Base-by-base conservation (phyloP, 2,888 invertebrate species). In the Phengaris alcon region DNA sequence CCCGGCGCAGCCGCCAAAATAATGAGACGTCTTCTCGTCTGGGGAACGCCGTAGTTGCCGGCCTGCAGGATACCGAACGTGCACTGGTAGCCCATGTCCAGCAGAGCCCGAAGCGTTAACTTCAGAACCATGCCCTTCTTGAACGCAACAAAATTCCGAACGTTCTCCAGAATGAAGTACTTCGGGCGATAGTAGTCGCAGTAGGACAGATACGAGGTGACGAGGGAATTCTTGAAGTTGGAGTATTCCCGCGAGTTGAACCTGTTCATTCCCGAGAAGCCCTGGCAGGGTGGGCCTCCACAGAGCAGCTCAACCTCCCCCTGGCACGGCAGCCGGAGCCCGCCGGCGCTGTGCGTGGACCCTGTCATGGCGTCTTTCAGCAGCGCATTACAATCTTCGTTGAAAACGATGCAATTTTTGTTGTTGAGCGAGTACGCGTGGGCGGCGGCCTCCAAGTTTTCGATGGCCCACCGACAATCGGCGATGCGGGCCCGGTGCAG, bases 261-360 rank as follows among this genome's bases (percentile, higher is more conserved):
- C 74, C 97, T 92, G 87, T 98, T 98, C 97, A 97, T 97, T 57
- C 97, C 97, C 70, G 97, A 97, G 89, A 97, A 98, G 5, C 97
- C 97, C 88, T 98, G 97, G 84, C 97, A 98, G 0, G 97, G 97
- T 0, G 97, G 97, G 0, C 97, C 97, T 10, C 97, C 98, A 83
- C 97, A 97, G 52, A 98, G 87, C 77, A 98, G 87, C 82, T 98
- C 97, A 0, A 98, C 97, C 77, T 97, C 96, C 0, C 97, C 97
- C 83, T 95, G 96, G 85, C 93, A 89, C 0, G 97, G 97, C 68
- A 97, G 88, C 10, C 90, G 90, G 79, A 94, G 90, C 0, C 94
- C 95, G 22, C 89, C 89, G 3, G 84, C 84, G 76, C 94, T 93
- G 77, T 91, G 93, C 44, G 87, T 85, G 7, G 93, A 90, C 2